Evolutionary conservation across 2,113 vertebrate species (phyloP).

Genomic region (Xerus inauris): DNA sequence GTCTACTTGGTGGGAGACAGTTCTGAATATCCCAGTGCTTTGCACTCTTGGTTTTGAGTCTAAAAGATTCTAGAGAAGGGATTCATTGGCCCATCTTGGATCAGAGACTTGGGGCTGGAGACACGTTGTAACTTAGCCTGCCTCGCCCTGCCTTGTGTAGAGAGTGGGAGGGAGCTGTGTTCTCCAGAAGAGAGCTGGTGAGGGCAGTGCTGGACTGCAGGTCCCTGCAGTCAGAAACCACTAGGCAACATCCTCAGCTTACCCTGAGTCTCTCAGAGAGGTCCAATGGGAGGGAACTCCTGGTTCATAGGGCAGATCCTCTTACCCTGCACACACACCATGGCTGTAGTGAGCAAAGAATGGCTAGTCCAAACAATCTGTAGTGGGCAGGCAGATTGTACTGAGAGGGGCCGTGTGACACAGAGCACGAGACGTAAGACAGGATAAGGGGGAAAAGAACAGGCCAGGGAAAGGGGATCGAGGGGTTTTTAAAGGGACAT

Average conservation of each 20-base stretch:
- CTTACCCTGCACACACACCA: neutral
- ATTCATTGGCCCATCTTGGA: neutral
- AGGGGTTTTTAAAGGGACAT: neutral
- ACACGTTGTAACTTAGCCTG: neutral
- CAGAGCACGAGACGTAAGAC: too few relatives aligned
- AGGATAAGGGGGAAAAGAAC: neutral
- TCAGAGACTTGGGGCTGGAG: neutral
- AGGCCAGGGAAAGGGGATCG: neutral
- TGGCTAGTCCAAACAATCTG: neutral
- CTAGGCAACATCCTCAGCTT: neutral
- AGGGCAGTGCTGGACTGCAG: neutral
- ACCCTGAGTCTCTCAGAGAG: neutral
- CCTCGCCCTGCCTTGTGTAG: neutral
- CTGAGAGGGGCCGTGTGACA: neutral
- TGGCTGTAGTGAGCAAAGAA: neutral
- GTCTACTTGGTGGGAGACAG: neutral
- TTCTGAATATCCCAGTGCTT: neutral
- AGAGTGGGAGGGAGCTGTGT: neutral
- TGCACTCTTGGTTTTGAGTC: neutral
- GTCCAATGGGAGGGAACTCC: neutral
- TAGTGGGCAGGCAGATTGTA: fast-evolving
- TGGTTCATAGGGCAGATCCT: neutral
- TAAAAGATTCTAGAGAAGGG: neutral
- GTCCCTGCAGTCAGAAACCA: neutral
- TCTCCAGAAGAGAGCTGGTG: neutral